Evolutionary conservation across 2,888 invertebrate species (phyloP).

Genomic region (Phengaris arion): DNA sequence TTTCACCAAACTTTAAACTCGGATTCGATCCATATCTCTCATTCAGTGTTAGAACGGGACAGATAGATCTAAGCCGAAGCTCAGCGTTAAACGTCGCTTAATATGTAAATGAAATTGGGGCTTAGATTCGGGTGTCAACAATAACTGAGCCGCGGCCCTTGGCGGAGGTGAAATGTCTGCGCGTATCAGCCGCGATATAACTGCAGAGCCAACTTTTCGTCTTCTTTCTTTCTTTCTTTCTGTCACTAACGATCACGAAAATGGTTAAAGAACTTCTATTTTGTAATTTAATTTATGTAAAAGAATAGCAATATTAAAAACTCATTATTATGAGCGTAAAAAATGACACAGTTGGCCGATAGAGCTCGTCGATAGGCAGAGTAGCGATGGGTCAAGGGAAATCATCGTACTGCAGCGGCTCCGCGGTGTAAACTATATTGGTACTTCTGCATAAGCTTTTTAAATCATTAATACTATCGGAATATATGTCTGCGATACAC

Average conservation of each 20-base stretch:
- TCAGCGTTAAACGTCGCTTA: too few species aligned
- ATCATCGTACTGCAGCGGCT: background rate
- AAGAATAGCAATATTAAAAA: background rate
- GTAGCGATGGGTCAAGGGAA: background rate
- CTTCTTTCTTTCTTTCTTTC: too few species aligned
- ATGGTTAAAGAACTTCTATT: background rate
- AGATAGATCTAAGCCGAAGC: too few species aligned
- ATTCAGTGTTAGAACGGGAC: too few species aligned
- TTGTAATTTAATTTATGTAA: background rate
- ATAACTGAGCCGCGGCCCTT: too few species aligned
- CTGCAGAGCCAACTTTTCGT: too few species aligned
- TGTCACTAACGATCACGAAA: background rate
- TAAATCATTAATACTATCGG: background rate
- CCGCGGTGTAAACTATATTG: background rate
- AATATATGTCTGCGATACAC: background rate
- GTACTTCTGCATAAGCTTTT: background rate
- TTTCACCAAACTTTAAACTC: too few species aligned
- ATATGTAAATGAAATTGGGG: too few species aligned
- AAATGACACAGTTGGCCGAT: conserved; percentile 3
- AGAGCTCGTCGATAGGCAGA: background rate
- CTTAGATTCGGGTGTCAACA: too few species aligned
- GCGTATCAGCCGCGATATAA: too few species aligned
- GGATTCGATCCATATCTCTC: too few species aligned
- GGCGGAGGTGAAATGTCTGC: too few species aligned
- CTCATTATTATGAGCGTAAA: background rate